phyloP scores from a whole-genome alignment of 2,113 vertebrate genomes.

The Phaetusa simplex region DNA sequence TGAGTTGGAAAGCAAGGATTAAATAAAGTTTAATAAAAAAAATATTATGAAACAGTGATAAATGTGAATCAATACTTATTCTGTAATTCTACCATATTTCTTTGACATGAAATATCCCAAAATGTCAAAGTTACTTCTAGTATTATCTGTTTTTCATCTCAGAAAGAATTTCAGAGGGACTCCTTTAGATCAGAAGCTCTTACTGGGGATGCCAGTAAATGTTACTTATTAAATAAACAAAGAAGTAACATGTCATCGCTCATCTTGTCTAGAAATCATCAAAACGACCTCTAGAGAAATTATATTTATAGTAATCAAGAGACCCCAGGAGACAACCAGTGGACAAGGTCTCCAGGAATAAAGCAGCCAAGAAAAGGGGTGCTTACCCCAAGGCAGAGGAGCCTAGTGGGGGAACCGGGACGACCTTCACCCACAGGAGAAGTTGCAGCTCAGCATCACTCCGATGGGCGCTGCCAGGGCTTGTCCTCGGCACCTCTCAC shows the following conservation, averaged over 20 bases:
- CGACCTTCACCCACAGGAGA: fast-evolving
- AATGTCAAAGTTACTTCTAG: neutral
- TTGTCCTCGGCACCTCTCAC: neutral
- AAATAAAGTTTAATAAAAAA: slow-evolving; percentile 62
- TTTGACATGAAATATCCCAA: slow-evolving; percentile 1
- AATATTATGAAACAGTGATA: slow-evolving; percentile 17
- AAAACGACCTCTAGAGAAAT: neutral
- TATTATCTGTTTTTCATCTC: neutral
- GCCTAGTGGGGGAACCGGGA: neutral
- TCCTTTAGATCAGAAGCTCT: neutral
- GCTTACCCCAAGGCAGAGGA: fast-evolving
- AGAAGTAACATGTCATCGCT: neutral
- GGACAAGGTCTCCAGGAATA: no score
- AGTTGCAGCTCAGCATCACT: fast-evolving
- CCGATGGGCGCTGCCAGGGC: fast-evolving
- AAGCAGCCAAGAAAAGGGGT: neutral
- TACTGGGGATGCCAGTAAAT: neutral
- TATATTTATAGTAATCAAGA: fast-evolving
- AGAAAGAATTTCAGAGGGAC: neutral
- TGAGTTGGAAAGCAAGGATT: slow-evolving; percentile 29
- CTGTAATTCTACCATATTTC: neutral
- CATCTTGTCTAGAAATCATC: neutral
- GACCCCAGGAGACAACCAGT: neutral
- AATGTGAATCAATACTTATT: slow-evolving; percentile 18
- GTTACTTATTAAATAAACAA: neutral